Evolutionary conservation across 2,113 vertebrate species (phyloP).

Genomic region (Nipponia nippon): DNA sequence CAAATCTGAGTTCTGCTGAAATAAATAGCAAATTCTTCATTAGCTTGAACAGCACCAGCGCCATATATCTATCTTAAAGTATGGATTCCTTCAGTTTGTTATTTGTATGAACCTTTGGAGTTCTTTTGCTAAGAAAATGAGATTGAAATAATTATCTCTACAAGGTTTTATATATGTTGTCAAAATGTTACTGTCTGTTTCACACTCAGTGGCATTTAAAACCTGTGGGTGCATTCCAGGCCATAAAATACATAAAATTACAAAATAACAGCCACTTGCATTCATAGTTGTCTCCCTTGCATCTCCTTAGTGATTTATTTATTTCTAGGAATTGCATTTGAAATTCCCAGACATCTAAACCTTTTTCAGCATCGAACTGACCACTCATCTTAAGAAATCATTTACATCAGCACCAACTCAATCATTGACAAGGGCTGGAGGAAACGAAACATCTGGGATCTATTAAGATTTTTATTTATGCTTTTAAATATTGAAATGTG

Average conservation of each 20-base stretch:
- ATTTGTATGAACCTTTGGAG: background rate
- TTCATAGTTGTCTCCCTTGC: background rate
- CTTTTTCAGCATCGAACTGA: constrained; percentile 27
- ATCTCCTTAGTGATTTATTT: constrained; percentile 27
- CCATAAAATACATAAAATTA: background rate
- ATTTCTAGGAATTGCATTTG: constrained; percentile 29
- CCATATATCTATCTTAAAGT: background rate
- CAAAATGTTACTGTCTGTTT: constrained; percentile 24
- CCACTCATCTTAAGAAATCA: constrained; percentile 29
- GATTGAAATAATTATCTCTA: background rate
- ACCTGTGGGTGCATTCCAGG: background rate
- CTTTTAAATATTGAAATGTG: constrained; percentile 44
- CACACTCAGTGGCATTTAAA: constrained; percentile 1
- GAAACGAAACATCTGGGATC: constrained; percentile 55
- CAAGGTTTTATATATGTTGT: background rate
- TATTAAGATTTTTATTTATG: constrained; percentile 61
- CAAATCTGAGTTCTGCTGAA: background rate
- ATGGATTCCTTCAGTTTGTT: background rate
- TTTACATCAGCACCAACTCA: constrained; percentile 17
- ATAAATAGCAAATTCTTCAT: background rate
- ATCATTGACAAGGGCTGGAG: constrained; percentile 18
- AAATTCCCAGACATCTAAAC: constrained; percentile 28
- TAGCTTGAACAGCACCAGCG: background rate
- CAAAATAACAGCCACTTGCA: background rate
- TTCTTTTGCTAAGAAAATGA: background rate